Evolutionary conservation across 2,888 invertebrate genomes (phyloP), one percentile per base, ranked within the genome.

Genomic region (Thymelicus sylvestris): DNA sequence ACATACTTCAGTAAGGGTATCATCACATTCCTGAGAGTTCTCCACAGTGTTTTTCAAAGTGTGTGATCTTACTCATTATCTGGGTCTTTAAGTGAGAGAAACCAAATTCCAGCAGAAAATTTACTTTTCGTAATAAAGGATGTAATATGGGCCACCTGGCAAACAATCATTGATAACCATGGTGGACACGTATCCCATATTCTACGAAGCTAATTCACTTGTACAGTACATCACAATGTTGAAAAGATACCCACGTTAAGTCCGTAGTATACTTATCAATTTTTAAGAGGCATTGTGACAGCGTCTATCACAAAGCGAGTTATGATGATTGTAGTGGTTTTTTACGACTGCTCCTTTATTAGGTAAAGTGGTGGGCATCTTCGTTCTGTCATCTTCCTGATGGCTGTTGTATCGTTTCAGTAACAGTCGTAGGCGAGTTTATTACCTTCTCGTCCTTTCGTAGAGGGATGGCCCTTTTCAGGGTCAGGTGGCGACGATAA

Each of bases 261-360:
- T 55, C 59, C 50, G 52, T 13, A 31, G 31, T 57, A 57, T 12
- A 59, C 39, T 38, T 64, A 81, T 90, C 87, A 89, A 92, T 91
- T 88, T 91, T 91, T 89, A 85, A 91, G 82, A 78, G 84, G 77
- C 80, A 77, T 80, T 82, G 81, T 82, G 81, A 76, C 72, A 74
- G 72, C 76, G 83, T 83, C 86, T 85, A 78, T 80, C 79, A 78
- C 77, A 73, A 66, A 71, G 57, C 81, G 79, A 83, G 88, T 92
- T 93, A 93, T 91, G 88, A 91, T 92, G 92, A 93, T 92, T 92
- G 91, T 91, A 92, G 92, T 92, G 92, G 84, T 82, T 87, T 90
- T 92, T 91, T 93, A 92, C 84, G 88, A 85, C 80, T 79, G 73
- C 80, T 86, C 85, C 85, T 92, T 91, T 90, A 91, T 91, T 91